Evolutionary conservation across 2,797 vertebrate genomes (phyloP).

Genomic region (Echeneis naucrates): DNA sequence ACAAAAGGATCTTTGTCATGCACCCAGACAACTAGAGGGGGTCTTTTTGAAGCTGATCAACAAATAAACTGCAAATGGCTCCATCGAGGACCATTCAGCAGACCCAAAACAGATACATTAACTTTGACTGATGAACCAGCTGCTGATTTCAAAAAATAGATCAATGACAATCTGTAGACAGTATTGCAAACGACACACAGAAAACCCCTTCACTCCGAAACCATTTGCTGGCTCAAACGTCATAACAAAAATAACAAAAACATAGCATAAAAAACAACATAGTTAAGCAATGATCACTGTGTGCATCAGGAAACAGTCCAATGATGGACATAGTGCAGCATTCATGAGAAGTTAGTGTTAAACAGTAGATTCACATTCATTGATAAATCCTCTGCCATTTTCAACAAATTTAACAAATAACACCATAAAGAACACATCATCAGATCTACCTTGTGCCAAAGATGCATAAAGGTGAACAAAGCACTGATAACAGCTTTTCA

Average conservation of each 20-base stretch:
- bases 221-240: conserved; percentile 41
- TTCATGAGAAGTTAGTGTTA: conserved; percentile 56
- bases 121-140: conserved; percentile 29
- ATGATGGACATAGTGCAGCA: conserved; percentile 68
- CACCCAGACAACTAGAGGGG: conserved; percentile 32
- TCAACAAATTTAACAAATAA: conserved; percentile 19
- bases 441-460: conserved; percentile 41
- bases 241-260: conserved; percentile 46
- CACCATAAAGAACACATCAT: conserved; percentile 18
- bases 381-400: conserved; percentile 28
- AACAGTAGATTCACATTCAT: conserved; percentile 65
- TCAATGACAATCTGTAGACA: conserved; percentile 8
- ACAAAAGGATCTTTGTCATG: conserved; percentile 70
- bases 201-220: conserved; percentile 6
- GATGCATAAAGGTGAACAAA: conserved; percentile 46
- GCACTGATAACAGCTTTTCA: conserved; percentile 32
- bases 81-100: conserved; percentile 33
- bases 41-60: conserved; percentile 42
- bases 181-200: conserved; percentile 19
- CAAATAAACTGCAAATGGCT: conserved; percentile 41
- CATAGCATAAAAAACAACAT: conserved; percentile 21
- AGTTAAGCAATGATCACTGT: conserved; percentile 47
- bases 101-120: conserved; percentile 2
- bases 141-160: conserved; percentile 6
- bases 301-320: conserved; percentile 56